Conservation (phyloP, 2,888 invertebrate species). For the Pterobdella sp. region DNA sequence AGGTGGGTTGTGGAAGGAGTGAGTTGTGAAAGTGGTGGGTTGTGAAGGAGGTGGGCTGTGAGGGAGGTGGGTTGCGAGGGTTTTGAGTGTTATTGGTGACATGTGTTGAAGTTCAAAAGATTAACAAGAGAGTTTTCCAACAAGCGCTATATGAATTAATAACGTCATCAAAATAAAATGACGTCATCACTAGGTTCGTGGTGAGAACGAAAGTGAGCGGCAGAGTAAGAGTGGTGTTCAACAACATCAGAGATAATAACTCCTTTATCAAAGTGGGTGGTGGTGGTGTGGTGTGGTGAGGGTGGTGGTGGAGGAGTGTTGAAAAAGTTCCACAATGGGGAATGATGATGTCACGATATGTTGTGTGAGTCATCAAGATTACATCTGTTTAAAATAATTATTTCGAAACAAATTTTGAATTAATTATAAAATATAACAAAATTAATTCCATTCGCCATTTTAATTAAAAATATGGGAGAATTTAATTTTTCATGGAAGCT, state of each 20-base stretch:
- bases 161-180: background rate
- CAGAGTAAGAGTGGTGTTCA: slow-evolving; percentile 46
- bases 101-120: slow-evolving; percentile 52
- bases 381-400: no score
- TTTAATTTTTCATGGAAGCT: no score
- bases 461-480: no score
- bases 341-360: no score
- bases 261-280: slow-evolving; percentile 47
- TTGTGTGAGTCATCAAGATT: no score
- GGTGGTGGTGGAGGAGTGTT: no score
- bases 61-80: slow-evolving; percentile 46
- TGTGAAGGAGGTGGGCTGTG: background rate
- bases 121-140: background rate
- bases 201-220: slow-evolving; percentile 47
- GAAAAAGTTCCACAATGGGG: no score
- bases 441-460: no score
- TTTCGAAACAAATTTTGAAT: no score
- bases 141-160: background rate
- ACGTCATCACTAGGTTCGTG: slow-evolving; percentile 41
- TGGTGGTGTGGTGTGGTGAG: no score
- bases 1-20: slow-evolving; percentile 52
- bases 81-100: slow-evolving; percentile 52
- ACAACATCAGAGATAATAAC: slow-evolving; percentile 50
- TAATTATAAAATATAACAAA: no score
- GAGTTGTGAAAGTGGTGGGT: background rate